Percentiles rank a stretch among this genome's conserved stretches.
phyloP scores from a whole-genome alignment of 2,888 invertebrate genomes.

The Eupithecia inturbata region DNA sequence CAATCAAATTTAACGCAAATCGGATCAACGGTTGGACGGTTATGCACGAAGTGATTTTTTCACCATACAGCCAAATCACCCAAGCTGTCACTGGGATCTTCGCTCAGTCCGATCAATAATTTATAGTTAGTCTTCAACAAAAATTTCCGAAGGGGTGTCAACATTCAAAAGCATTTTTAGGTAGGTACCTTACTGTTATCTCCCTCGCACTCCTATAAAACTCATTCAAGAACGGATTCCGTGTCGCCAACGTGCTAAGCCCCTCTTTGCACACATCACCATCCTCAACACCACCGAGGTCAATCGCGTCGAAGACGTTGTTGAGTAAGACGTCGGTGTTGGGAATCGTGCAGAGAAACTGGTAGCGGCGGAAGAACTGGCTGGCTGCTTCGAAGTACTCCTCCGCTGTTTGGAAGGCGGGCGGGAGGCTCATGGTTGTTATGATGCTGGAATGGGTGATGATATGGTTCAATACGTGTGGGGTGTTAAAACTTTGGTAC shows the following conservation, averaged over 20 bases:
- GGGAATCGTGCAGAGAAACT: constrained; percentile 86
- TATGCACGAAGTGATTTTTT: no score
- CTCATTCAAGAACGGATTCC: constrained; percentile 51
- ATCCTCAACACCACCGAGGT: constrained; percentile 61
- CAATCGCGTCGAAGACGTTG: constrained; percentile 81
- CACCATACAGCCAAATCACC: no score
- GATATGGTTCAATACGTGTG: no score
- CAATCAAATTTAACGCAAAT: no score
- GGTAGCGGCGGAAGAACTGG: constrained; percentile 82
- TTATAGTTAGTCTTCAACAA: no score
- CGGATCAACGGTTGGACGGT: no score
- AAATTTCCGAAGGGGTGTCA: no score
- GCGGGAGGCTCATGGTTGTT: constrained; percentile 64
- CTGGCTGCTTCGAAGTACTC: constrained; percentile 84
- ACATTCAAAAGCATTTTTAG: no score
- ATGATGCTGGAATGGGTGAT: background rate
- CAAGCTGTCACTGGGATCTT: no score
- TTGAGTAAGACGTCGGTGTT: constrained; percentile 87
- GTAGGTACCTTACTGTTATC: background rate
- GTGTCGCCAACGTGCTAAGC: constrained; percentile 33
- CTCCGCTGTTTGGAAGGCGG: constrained; percentile 51
- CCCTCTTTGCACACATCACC: constrained; percentile 49
- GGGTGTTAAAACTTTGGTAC: no score
- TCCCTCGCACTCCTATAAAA: constrained; percentile 48
- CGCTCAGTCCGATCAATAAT: no score